Evolutionary conservation across 2,888 invertebrate species (phyloP).

Genomic region (Lottia scabra): DNA sequence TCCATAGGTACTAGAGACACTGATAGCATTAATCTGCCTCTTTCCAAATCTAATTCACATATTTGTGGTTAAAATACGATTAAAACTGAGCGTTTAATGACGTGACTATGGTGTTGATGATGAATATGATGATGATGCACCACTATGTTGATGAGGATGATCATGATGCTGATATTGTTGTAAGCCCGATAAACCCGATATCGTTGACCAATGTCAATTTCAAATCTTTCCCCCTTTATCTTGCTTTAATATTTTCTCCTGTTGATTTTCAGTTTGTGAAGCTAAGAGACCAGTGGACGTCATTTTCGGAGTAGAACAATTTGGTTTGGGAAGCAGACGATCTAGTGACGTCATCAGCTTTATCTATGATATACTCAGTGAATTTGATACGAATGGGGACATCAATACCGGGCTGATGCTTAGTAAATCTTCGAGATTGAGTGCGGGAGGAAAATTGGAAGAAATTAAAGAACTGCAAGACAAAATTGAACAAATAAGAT

Average conservation of each 20-base stretch:
- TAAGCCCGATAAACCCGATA: too few relatives aligned
- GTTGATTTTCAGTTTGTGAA: constrained; percentile 17
- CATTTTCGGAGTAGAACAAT: constrained; percentile 26
- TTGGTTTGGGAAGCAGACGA: constrained; percentile 18
- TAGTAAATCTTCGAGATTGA: constrained; percentile 1
- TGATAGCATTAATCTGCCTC: too few relatives aligned
- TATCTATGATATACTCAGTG: constrained; percentile 18
- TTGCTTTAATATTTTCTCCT: not conserved
- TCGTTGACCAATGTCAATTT: too few relatives aligned
- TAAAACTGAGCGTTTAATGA: too few relatives aligned
- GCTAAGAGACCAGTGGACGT: constrained; percentile 23
- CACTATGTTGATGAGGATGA: too few relatives aligned
- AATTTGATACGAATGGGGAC: constrained; percentile 19
- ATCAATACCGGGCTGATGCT: constrained; percentile 21
- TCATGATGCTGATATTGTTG: too few relatives aligned
- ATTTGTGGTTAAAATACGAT: too few relatives aligned
- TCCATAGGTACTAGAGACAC: too few relatives aligned
- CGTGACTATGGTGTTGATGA: too few relatives aligned
- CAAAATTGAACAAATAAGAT: constrained; percentile 11
- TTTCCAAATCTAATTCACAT: too few relatives aligned
- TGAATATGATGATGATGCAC: too few relatives aligned
- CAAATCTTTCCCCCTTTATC: too few relatives aligned
- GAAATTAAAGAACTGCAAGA: not conserved
- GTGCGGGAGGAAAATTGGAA: not conserved
- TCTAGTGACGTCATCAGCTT: constrained; percentile 17